Percentiles rank a stretch among this genome's conserved stretches.
Conservation (phyloP, 1,140 invertebrate genomes). For the Helicoverpa zea region DNA sequence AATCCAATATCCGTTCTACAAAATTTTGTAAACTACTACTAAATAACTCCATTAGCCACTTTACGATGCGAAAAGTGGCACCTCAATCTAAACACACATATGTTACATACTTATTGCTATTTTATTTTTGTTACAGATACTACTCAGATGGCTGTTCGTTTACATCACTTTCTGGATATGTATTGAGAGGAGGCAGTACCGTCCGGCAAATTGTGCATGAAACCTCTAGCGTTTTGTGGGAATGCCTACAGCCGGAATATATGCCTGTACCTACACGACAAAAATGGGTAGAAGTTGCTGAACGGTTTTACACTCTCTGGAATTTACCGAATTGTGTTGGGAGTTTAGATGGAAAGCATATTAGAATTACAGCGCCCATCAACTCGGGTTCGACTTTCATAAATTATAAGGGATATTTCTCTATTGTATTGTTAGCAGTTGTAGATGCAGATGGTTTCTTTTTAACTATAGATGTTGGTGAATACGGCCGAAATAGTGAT, state of each 20-base stretch:
- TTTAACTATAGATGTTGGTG: conserved; percentile 37
- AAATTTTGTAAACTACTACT: too few relatives aligned
- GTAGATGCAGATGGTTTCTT: conserved; percentile 62
- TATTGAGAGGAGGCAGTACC: not conserved
- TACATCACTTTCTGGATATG: not conserved
- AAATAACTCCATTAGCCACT: too few relatives aligned
- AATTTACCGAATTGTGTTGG: conserved; percentile 70
- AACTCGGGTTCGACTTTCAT: conserved; percentile 68
- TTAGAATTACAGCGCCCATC: conserved; percentile 59
- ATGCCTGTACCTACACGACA: not conserved
- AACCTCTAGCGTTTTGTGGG: not conserved
- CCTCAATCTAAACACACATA: too few relatives aligned
- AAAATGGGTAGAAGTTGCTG: conserved; percentile 60
- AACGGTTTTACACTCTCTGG: conserved; percentile 64
- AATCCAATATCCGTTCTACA: too few relatives aligned
- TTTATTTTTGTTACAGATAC: conserved; percentile 15
- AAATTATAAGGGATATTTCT: conserved; percentile 79
- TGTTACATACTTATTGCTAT: too few relatives aligned
- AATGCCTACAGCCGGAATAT: not conserved
- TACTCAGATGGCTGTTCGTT: conserved; percentile 12
- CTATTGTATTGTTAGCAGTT: conserved; percentile 74
- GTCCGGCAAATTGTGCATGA: conserved; percentile 4
- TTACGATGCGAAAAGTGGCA: too few relatives aligned
- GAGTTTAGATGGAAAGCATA: conserved; percentile 72
- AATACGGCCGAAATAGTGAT: conserved; percentile 42